Percentiles rank a stretch among this genome's conserved stretches.
phyloP scores from a whole-genome alignment of 2,888 invertebrate genomes.

The Hydrotaea cyrtoneurina region DNA sequence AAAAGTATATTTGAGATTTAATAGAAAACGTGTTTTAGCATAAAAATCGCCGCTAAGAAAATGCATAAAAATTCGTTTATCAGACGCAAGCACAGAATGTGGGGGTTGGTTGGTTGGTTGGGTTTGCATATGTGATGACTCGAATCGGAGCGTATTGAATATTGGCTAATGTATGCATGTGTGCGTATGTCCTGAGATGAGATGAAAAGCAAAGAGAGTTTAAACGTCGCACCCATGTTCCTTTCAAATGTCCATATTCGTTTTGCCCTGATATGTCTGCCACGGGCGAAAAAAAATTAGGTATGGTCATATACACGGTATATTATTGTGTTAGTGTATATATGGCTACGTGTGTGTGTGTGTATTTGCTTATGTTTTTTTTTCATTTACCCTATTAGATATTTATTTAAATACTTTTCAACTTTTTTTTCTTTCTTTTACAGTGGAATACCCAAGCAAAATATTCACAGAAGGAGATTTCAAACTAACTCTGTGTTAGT shows the following conservation, averaged over 20 bases:
- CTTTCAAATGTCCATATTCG: slow-evolving; percentile 65
- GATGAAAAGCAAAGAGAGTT: neutral
- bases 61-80: slow-evolving; percentile 70
- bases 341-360: slow-evolving; percentile 15
- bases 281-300: neutral
- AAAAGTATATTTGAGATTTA: slow-evolving; percentile 68
- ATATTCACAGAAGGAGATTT: too few relatives aligned
- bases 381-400: neutral
- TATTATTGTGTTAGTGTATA: neutral
- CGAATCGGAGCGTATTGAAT: slow-evolving; percentile 17
- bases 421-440: too few relatives aligned
- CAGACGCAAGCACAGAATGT: slow-evolving; percentile 27
- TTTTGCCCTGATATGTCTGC: slow-evolving; percentile 45
- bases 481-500: too few relatives aligned
- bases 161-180: slow-evolving; percentile 53
- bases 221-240: slow-evolving; percentile 18
- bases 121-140: slow-evolving; percentile 63
- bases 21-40: slow-evolving; percentile 79
- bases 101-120: neutral
- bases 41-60: slow-evolving; percentile 79
- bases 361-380: slow-evolving; percentile 11
- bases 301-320: slow-evolving; percentile 13
- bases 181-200: slow-evolving; percentile 19
- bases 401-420: neutral
- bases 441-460: too few relatives aligned